A percentile compares a stretch with the other conserved stretches of the same genome.
phyloP scores from a whole-genome alignment of 2,797 vertebrate species.

The Aplochiton taeniatus region DNA sequence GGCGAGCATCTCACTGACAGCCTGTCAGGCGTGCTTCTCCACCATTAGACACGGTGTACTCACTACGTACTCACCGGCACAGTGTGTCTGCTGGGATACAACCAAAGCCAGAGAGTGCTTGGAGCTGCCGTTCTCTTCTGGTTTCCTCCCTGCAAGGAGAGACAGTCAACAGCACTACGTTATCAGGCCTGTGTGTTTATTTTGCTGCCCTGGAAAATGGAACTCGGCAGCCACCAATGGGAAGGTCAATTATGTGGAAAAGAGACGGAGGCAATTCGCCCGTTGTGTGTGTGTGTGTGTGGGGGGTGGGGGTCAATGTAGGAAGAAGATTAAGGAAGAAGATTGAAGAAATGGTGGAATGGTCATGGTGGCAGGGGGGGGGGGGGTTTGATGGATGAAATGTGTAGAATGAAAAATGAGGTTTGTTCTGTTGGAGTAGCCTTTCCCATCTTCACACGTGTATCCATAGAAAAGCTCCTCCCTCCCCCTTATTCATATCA shows the following conservation, averaged over 20 bases:
- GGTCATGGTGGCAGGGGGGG: constrained; percentile 1
- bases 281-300: too few relatives aligned
- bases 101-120: too few relatives aligned
- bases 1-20: too few relatives aligned
- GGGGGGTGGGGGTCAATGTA: neutral
- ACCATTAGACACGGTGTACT: too few relatives aligned
- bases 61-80: too few relatives aligned
- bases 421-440: constrained; percentile 10
- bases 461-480: constrained; percentile 25
- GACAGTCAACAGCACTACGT: neutral
- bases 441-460: constrained; percentile 21
- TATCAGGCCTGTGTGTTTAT: constrained; percentile 15
- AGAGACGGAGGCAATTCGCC: constrained; percentile 6
- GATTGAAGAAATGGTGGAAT: neutral
- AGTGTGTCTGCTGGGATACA: too few relatives aligned
- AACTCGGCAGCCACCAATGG: constrained; percentile 21
- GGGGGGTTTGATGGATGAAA: constrained; percentile 16
- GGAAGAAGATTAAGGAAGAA: neutral
- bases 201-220: constrained; percentile 40
- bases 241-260: constrained; percentile 56
- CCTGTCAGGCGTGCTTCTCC: too few relatives aligned
- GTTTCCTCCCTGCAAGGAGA: neutral
- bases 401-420: constrained; percentile 31
- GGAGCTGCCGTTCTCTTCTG: too few relatives aligned
- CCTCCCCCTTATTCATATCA: constrained; percentile 2